phyloP scores from a whole-genome alignment of 2,797 vertebrate species.

The Scolopax rusticola region DNA sequence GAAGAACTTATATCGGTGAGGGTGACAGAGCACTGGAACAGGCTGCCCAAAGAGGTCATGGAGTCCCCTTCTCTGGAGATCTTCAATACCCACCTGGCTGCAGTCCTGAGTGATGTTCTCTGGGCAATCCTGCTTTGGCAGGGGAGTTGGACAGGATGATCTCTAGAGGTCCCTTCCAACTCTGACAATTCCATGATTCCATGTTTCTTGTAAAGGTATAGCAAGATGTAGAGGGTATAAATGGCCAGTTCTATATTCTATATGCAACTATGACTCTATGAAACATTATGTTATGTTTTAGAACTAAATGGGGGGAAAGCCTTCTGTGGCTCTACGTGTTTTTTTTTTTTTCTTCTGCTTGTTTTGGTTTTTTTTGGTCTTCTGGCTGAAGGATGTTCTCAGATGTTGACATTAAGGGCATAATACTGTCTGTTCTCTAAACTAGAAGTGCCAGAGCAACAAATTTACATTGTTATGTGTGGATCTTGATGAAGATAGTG shows the following conservation, averaged over 20 bases:
- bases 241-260: background rate
- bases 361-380: background rate
- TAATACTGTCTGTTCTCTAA: background rate
- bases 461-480: background rate
- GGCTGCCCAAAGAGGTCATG: too few species aligned
- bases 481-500: background rate
- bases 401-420: background rate
- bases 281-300: background rate
- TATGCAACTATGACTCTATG: background rate
- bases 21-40: too few species aligned
- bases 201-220: background rate
- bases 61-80: too few species aligned
- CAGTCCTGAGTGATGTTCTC: too few species aligned
- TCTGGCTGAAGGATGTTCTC: background rate
- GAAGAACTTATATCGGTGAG: too few species aligned
- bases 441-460: background rate
- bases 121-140: too few species aligned
- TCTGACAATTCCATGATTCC: too few species aligned
- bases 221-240: background rate
- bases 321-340: background rate
- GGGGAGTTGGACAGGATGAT: too few species aligned
- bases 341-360: background rate
- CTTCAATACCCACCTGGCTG: too few species aligned
- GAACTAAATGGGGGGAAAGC: background rate
- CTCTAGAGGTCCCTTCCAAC: too few species aligned